Conservation (phyloP, 2,797 vertebrate genomes). For the Sebastes dallii region DNA sequence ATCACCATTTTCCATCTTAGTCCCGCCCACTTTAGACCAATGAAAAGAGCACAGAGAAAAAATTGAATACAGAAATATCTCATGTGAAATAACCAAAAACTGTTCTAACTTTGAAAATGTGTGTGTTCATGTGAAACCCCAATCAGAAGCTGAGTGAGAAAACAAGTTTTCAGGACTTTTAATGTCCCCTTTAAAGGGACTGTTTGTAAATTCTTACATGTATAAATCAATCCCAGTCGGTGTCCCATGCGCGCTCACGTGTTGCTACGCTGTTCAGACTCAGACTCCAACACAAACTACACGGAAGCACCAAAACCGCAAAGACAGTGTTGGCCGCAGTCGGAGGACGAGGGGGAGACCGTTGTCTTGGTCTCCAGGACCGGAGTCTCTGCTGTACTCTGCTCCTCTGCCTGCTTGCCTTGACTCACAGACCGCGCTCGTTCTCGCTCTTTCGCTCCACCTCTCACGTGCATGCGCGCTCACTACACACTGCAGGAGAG, state of each 20-base stretch:
- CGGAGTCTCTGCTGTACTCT: too few relatives aligned
- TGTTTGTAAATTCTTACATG: too few relatives aligned
- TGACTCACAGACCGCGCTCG: rapidly evolving
- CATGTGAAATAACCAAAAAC: neutral
- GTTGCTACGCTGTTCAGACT: rapidly evolving
- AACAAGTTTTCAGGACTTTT: neutral
- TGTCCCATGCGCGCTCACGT: rapidly evolving
- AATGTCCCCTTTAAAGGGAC: too few relatives aligned
- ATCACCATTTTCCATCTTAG: neutral
- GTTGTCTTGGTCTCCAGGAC: too few relatives aligned
- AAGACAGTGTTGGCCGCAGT: too few relatives aligned
- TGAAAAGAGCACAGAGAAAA: neutral
- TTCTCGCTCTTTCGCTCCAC: too few relatives aligned
- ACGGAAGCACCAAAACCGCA: too few relatives aligned
- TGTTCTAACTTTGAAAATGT: neutral
- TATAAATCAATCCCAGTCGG: too few relatives aligned
- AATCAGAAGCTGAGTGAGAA: neutral
- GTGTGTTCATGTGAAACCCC: neutral
- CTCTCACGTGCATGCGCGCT: rapidly evolving
- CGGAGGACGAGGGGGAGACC: too few relatives aligned
- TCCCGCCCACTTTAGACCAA: neutral
- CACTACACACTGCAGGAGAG: too few relatives aligned
- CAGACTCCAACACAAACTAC: too few relatives aligned
- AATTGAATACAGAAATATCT: neutral
- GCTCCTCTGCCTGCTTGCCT: too few relatives aligned